phyloP scores from a whole-genome alignment of 2,888 invertebrate genomes.

The Drosophila imparisetae region DNA sequence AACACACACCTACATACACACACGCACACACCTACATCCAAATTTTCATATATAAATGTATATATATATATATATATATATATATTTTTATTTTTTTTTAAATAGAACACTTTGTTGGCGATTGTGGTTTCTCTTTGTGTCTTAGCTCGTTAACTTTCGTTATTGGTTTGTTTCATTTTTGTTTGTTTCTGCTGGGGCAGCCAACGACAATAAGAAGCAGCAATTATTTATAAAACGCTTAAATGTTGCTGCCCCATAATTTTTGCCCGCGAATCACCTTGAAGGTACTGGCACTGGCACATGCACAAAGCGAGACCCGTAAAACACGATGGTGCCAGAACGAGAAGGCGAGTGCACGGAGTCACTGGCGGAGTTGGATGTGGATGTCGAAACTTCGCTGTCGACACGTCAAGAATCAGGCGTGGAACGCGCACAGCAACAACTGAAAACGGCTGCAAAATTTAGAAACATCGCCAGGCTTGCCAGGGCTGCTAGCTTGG shows the following conservation, averaged over 20 bases:
- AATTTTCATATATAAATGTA: background rate
- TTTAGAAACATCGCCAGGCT: constrained; percentile 26
- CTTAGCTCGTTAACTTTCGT: background rate
- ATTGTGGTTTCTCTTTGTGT: background rate
- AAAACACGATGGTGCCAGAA: background rate
- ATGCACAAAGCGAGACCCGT: constrained; percentile 14
- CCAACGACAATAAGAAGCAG: background rate
- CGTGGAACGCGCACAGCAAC: constrained; percentile 65
- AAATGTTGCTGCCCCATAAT: background rate
- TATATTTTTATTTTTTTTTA: background rate
- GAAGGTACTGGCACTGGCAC: constrained; percentile 3
- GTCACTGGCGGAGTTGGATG: constrained; percentile 3
- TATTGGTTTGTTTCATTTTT: background rate
- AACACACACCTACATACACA: constrained; percentile 1
- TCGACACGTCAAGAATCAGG: constrained; percentile 17
- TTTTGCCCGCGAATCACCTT: constrained; percentile 20
- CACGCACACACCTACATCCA: background rate
- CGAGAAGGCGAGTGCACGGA: constrained; percentile 1
- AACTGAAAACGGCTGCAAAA: constrained; percentile 47
- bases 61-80: background rate
- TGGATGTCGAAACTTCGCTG: background rate
- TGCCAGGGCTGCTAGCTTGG: constrained; percentile 16
- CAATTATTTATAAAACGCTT: background rate
- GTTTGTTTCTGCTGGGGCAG: background rate
- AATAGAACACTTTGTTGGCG: background rate